Evolutionary conservation across 2,888 invertebrate species (phyloP).

Genomic region (Eupithecia vulgata): DNA sequence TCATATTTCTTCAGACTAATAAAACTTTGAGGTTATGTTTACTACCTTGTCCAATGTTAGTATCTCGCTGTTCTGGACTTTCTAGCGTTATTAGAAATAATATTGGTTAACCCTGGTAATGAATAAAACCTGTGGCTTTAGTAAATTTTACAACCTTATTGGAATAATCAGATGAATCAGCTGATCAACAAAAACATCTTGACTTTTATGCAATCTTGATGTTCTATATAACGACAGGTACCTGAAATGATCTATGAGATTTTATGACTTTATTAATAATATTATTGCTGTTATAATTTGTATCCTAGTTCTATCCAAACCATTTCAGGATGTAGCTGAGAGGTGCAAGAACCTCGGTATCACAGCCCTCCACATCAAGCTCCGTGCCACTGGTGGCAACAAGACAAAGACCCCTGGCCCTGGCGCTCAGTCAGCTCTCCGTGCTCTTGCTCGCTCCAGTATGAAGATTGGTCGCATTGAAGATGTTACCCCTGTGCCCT

Average conservation of each 20-base stretch:
- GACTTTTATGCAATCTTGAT: neutral
- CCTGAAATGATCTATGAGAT: neutral
- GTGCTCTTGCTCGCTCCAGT: slow-evolving; percentile 98
- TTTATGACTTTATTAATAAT: neutral
- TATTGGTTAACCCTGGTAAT: neutral
- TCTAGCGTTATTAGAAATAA: neutral
- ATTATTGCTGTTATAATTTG: neutral
- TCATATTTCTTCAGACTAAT: neutral
- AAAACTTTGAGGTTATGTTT: slow-evolving; percentile 59
- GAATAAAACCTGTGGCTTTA: neutral
- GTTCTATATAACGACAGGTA: neutral
- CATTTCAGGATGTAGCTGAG: slow-evolving; percentile 96
- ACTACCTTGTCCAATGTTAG: neutral
- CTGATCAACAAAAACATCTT: neutral
- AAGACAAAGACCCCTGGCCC: slow-evolving; percentile 99
- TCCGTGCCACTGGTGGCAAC: slow-evolving; percentile 99
- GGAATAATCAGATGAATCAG: slow-evolving; percentile 1
- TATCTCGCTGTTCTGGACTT: neutral
- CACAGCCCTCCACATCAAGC: slow-evolving; percentile 98
- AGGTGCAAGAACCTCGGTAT: slow-evolving; percentile 98
- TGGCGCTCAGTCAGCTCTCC: slow-evolving; percentile 98
- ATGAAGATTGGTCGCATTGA: slow-evolving; percentile 99
- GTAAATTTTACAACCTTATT: neutral
- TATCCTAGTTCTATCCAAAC: neutral
- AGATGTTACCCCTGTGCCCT: slow-evolving; percentile 99